Conservation (phyloP, 35 echinoderm and acorn worm genomes). For the Antedon bifida region DNA sequence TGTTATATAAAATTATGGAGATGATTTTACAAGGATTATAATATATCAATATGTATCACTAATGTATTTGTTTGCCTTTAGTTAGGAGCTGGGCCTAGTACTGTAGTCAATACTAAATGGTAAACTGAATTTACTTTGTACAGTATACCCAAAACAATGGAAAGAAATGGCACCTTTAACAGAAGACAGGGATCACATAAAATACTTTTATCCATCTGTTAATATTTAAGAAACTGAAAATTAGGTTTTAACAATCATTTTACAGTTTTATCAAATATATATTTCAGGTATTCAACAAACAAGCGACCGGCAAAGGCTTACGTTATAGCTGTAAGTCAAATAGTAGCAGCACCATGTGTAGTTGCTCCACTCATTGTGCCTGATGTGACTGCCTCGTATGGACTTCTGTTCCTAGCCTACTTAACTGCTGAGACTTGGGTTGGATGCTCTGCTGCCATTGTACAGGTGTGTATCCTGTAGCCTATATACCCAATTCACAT, state of each 20-base stretch:
- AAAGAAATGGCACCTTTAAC: too few relatives aligned
- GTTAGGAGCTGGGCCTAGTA: too few relatives aligned
- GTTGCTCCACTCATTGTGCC: not conserved
- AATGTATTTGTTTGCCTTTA: too few relatives aligned
- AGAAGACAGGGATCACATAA: too few relatives aligned
- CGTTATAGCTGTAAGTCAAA: constrained; percentile 20
- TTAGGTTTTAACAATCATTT: not conserved
- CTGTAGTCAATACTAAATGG: too few relatives aligned
- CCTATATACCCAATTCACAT: too few relatives aligned
- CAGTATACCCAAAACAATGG: too few relatives aligned
- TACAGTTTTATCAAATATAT: not conserved
- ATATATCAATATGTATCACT: too few relatives aligned
- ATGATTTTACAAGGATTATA: too few relatives aligned
- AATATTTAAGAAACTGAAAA: not conserved
- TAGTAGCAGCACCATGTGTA: constrained; percentile 20
- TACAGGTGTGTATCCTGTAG: constrained; percentile 16
- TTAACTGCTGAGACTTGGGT: constrained; percentile 31
- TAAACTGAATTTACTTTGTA: too few relatives aligned
- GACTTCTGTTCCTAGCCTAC: constrained; percentile 24
- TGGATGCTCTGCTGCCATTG: constrained; percentile 25
- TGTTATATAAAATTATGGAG: too few relatives aligned
- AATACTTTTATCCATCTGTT: too few relatives aligned
- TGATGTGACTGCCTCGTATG: constrained; percentile 2
- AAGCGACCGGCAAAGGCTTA: constrained; percentile 29
- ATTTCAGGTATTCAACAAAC: constrained; percentile 24